Conservation (phyloP, 30 jellyfish, hydroid and myxozoan species). For the Aurelia aurita complex sp. Pacific region DNA sequence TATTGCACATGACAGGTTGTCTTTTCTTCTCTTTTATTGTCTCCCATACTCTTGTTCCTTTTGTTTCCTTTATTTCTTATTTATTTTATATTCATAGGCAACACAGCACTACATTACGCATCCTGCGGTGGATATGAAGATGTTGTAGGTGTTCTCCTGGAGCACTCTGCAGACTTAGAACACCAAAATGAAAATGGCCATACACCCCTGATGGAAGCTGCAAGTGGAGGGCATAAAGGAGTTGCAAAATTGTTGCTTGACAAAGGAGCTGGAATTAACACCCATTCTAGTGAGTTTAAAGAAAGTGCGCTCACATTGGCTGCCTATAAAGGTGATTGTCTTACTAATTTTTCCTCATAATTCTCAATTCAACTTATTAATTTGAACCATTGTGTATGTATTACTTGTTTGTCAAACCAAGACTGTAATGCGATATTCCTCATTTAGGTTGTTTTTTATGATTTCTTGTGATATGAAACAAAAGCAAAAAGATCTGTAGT, state of each 20-base stretch:
- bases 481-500: too few species aligned
- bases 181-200: slow-evolving; percentile 99
- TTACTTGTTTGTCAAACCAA: too few species aligned
- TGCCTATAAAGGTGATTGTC: slow-evolving; percentile 87
- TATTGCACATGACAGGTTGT: too few species aligned
- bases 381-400: too few species aligned
- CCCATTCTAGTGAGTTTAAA: slow-evolving; percentile 97
- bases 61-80: too few species aligned
- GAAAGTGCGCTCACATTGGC: slow-evolving; percentile 98
- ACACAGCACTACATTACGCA: slow-evolving; percentile 97
- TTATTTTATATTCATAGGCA: slow-evolving; percentile 14
- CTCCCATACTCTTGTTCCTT: background rate
- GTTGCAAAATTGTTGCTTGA: slow-evolving; percentile 93
- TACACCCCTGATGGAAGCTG: slow-evolving; percentile 99
- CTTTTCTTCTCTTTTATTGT: too few species aligned
- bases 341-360: background rate
- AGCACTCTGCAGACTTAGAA: slow-evolving; percentile 90
- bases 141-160: slow-evolving; percentile 82
- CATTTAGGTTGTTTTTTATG: too few species aligned
- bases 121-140: slow-evolving; percentile 98
- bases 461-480: too few species aligned
- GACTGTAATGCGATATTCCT: too few species aligned
- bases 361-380: background rate
- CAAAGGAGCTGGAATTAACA: slow-evolving; percentile 96
- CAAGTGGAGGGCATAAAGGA: slow-evolving; percentile 95